Base-by-base conservation (phyloP, 2,888 invertebrate species). In the Emmelina monodactyla region DNA sequence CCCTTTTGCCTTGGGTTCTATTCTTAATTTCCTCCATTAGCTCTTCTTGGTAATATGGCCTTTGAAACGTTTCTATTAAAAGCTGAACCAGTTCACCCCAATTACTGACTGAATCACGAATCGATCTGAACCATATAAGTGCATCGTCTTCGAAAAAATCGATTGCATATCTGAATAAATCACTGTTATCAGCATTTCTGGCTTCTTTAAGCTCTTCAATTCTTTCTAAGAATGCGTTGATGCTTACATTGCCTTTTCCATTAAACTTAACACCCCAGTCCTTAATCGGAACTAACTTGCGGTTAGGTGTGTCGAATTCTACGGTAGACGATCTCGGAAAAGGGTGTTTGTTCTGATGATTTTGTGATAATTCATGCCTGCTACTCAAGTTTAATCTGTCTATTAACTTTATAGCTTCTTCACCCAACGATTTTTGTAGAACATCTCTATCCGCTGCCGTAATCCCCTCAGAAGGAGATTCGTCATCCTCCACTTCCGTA, bases 151-250 rank as follows among this genome's bases (percentile, higher is more conserved):
- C 22, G 15, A 37, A 33, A 4, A 37, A 30, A 16, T 33, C 37
- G 4, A 38, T 16, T 3, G 37, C 37, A 32, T 34, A 38, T 14
- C 37, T 14, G 28, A 28, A 34, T 11, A 38, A 29, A 22, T 38
- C 37, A 2, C 32, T 34, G 9, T 34, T 11, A 14, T 16, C 22
- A 7, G 37, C 37, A 28, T 38, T 38, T 2, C 37, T 28, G 5
- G 37, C 37, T 1, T 32, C 34, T 16, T 34, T 38, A 5, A 38
- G 13, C 29, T 38, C 37, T 1, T 38, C 29, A 7, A 38, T 14
- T 2, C 37, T n/a, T 22, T 38, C 38, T 4, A 38, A 28, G 16
- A 38, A 38, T 1, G 38, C 38, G 22, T 38, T 38, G 4, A 38
- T 19, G 15, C 38, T 38, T 13, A 35, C 5, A 16, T 11, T 16